These are phyloP conservation scores for Nephrotoma appendiculata DNA, from an alignment of 2,888 invertebrate species.

Conservation along the genomic window DNA sequence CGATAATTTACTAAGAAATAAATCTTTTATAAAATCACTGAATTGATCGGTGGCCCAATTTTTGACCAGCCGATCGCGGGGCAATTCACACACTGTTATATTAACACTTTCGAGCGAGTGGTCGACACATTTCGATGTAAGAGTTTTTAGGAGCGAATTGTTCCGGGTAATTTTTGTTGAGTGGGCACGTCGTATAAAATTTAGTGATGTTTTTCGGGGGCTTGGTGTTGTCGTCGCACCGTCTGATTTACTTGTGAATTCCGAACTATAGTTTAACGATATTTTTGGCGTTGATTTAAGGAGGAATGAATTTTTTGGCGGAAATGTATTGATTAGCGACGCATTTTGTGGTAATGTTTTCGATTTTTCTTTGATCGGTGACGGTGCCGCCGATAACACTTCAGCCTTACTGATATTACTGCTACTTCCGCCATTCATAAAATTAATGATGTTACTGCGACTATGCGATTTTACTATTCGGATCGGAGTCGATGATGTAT, in stretches of 20 bases:
- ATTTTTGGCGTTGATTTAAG: constrained; percentile 28
- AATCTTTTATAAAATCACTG: constrained; percentile 17
- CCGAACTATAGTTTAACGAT: constrained; percentile 15
- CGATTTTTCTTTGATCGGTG: constrained; percentile 37
- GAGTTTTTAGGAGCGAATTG: constrained; percentile 44
- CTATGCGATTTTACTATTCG: constrained; percentile 33
- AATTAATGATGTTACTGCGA: constrained; percentile 36
- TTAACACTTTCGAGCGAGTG: constrained; percentile 32
- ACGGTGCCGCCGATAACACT: constrained; percentile 17
- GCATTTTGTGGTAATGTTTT: constrained; percentile 48
- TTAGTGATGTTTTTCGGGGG: constrained; percentile 38
- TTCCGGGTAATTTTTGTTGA: constrained; percentile 58
- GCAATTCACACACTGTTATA: constrained; percentile 28
- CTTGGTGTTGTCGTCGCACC: constrained; percentile 22
- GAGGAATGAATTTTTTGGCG: constrained; percentile 31
- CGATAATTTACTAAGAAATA: constrained; percentile 9
- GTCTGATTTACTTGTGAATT: constrained; percentile 11
- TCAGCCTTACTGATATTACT: constrained; percentile 33
- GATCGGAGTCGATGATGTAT: constrained; percentile 33
- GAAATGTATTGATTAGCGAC: constrained; percentile 31
- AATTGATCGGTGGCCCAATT: constrained; percentile 30
- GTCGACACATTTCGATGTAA: constrained; percentile 37
- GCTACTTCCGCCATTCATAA: constrained; percentile 28
- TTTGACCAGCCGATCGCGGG: constrained; percentile 27
- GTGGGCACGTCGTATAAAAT: constrained; percentile 54